Evolutionary conservation across 2,797 vertebrate genomes (phyloP).

Genomic region (Arctocebus calabarensis): DNA sequence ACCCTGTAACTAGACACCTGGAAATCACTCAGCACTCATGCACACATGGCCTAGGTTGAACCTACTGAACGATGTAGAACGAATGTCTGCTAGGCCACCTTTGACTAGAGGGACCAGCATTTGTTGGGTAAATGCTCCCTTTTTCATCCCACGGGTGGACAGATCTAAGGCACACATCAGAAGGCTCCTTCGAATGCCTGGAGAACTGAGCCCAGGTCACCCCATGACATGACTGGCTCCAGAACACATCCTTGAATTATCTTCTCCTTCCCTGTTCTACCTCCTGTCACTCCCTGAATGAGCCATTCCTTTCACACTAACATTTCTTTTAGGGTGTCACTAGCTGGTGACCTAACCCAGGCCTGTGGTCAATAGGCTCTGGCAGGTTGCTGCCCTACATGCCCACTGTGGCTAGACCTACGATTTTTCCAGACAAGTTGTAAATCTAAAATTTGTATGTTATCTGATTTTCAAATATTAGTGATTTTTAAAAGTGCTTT

Average conservation of each 20-base stretch:
- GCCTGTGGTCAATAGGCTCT: background rate
- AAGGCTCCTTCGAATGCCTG: background rate
- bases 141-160: background rate
- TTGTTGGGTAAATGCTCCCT: background rate
- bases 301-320: background rate
- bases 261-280: background rate
- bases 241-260: background rate
- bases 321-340: background rate
- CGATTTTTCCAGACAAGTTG: background rate
- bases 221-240: background rate
- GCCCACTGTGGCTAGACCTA: background rate
- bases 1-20: background rate
- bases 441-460: background rate
- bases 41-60: background rate
- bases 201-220: background rate
- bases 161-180: background rate
- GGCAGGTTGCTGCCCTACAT: background rate
- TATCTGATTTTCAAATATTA: background rate
- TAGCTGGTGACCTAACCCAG: background rate
- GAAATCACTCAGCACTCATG: background rate
- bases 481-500: slow-evolving; percentile 18
- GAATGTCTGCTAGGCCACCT: background rate
- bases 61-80: background rate
- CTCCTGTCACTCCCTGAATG: background rate
- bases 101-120: background rate